Evolutionary conservation across 92 coral and sea anemone genomes (phyloP), one percentile per base, ranked within the genome.

Genomic region (Epizoanthus stellaris): DNA sequence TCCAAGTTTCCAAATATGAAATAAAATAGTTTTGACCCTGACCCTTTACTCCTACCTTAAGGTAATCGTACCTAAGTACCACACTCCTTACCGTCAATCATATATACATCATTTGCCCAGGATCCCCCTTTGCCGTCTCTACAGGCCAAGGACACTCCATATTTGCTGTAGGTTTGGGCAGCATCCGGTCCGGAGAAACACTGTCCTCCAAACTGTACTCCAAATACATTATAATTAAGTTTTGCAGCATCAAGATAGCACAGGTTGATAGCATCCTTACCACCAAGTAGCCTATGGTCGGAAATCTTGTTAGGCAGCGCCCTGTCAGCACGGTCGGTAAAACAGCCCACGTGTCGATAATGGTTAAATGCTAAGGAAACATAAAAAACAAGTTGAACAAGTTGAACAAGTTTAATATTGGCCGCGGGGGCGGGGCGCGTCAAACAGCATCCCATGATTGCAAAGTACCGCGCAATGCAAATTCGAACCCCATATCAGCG

Each of bases 101-200:
- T 2, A 34, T 67, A 67, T n/a, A 67, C 47, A 8, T 67, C 72
- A n/a, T 67, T 67, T 67, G 72, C 36, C 72, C 72, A 67, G n/a
- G 9, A 36, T 16, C 72, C 72, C 3, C 72, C 72, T 12, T 39
- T 67, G 14, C 72, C 72, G 5, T 67, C 43, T 8, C 1, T 3
- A 3, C 72, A 67, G 8, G n/a, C 14, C 1, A 1, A 0, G 6
- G 72, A 12, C 5, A 0, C 4, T 7, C 72, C 72, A 8, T 67
- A 25, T 42, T 25, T 67, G 36, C 2, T 30, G 19, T 67, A 67
- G 47, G 72, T 67, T 36, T 34, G 72, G 16, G n/a, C 72, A 67
- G 72, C 72, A 12, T 10, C 5, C 15, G 72, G 72, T n/a, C 72
- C 72, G 3, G 72, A 30, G 72, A 25, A 67, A 34, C 72, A 67